Base-by-base conservation (phyloP, 64 coral and sea anemone genomes). In the Pocillopora damicornis region DNA sequence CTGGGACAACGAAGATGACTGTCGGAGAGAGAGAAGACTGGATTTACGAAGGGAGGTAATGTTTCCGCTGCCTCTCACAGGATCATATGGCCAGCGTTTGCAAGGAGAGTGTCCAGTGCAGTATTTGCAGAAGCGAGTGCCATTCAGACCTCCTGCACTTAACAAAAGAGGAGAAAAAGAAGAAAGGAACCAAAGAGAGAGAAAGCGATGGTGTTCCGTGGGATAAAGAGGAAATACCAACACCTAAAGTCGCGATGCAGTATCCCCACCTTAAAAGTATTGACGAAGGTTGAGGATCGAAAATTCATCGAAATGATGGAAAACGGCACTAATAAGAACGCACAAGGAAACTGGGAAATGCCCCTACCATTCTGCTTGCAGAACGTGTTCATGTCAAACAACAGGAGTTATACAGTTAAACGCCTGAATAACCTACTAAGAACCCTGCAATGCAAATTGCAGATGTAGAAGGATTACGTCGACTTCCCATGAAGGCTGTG, bases 321-420 rank as follows among this genome's bases (percentile, higher is more conserved):
- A 60, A 66, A 64, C 0, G 87, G 74, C 11, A 78, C 65, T 16
- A 51, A 76, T 15, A 89, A 79, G 35, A 79, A 89, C 30, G 51
- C 15, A 15, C 14, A 35, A 51, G 75, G 76, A 56, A 89, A 89
- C 76, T 89, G 62, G 63, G 87, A 89, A 22, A 89, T 89, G 87
- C 88, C 63, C 7, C 62, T 71, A 9, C 76, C 88, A 0, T 89
- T 89, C 16, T 77, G 76, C 9, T 30, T 3, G 51, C 10, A 20
- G 1, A 61, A 80, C 9, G 61, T 80, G 11, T 35, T 13, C 15
- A 89, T 89, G 87, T 76, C 87, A 13, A 79, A 89, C 26, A 89
- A 89, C 61, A 9, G 61, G 22, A 12, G 16, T 10, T 66, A 80
- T 1, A 64, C 76, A 14, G n/a, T 58, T 34, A 78, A 80, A 14